Evolutionary conservation across 2,888 invertebrate genomes (phyloP).

Genomic region (Campoplex nolae): DNA sequence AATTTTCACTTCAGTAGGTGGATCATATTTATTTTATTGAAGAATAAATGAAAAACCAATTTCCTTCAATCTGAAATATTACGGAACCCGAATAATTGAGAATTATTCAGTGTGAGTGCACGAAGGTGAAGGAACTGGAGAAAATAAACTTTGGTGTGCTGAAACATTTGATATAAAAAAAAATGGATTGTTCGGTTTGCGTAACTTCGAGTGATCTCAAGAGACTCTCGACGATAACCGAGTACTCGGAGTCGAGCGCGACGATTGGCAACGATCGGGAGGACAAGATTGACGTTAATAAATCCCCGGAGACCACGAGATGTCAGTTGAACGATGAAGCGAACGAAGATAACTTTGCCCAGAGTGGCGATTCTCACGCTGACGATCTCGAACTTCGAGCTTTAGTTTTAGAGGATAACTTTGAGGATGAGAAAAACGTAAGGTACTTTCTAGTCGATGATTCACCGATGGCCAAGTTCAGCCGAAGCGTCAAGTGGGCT

Average conservation of each 20-base stretch:
- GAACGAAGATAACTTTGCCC: conserved; percentile 22
- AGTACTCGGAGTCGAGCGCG: conserved; percentile 74
- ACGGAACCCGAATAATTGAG: not conserved
- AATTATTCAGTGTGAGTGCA: not conserved
- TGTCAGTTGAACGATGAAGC: conserved; percentile 1
- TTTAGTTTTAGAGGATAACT: conserved; percentile 52
- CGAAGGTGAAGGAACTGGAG: not conserved
- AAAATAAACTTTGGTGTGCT: not conserved
- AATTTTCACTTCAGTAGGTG: not conserved
- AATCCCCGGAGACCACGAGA: conserved; percentile 21
- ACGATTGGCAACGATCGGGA: conserved; percentile 66
- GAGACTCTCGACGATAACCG: conserved; percentile 79
- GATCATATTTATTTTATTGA: not conserved
- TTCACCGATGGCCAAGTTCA: conserved; percentile 79
- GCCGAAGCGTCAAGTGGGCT: conserved; percentile 79
- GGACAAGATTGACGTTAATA: conserved; percentile 67
- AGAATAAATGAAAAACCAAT: not conserved
- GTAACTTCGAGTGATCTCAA: conserved; percentile 74
- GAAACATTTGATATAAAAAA: not conserved
- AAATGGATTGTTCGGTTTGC: conserved; percentile 75
- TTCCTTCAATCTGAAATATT: not conserved
- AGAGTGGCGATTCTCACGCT: conserved; percentile 45
- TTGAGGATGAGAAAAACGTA: conserved; percentile 71
- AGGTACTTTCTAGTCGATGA: conserved; percentile 79
- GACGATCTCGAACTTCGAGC: conserved; percentile 38